These are phyloP conservation scores for Neodiprion fabricii DNA, from an alignment of 1,140 invertebrate genomes.

Conservation along the genomic window DNA sequence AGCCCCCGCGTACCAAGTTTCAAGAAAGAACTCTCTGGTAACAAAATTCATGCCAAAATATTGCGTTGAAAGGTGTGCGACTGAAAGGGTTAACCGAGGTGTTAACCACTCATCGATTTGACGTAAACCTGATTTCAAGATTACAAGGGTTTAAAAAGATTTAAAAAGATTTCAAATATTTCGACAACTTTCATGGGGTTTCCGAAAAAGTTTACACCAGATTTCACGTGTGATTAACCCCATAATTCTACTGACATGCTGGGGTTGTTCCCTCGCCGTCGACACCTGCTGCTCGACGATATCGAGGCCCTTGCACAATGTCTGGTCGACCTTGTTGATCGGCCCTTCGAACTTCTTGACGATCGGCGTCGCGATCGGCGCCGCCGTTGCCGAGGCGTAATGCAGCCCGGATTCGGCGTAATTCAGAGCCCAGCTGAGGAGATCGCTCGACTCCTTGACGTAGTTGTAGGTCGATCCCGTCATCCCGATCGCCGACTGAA, in stretches of 20 bases:
- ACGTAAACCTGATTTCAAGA: too few species aligned
- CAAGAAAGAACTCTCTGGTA: too few species aligned
- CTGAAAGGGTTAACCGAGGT: too few species aligned
- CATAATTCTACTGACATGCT: conserved; percentile 46
- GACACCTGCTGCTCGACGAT: conserved; percentile 63
- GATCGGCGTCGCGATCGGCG: conserved; percentile 50
- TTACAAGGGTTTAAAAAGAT: too few species aligned
- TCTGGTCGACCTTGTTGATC: conserved; percentile 59
- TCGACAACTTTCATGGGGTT: too few species aligned
- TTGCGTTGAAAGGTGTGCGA: too few species aligned
- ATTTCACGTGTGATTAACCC: too few species aligned
- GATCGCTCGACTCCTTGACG: conserved; percentile 63
- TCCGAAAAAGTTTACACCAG: too few species aligned
- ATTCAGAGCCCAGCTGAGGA: conserved; percentile 60
- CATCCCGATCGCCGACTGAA: conserved; percentile 67
- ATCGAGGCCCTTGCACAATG: conserved; percentile 61
- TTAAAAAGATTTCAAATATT: too few species aligned
- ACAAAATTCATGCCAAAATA: too few species aligned
- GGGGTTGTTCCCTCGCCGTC: conserved; percentile 57
- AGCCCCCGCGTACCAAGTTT: too few species aligned
- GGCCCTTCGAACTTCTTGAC: conserved; percentile 60
- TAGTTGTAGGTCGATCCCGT: conserved; percentile 66
- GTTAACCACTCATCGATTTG: too few species aligned
- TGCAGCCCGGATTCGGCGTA: conserved; percentile 58
- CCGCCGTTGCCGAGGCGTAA: conserved; percentile 55